phyloP scores from a whole-genome alignment of 2,797 vertebrate genomes.

The Rhynchotus rufescens region DNA sequence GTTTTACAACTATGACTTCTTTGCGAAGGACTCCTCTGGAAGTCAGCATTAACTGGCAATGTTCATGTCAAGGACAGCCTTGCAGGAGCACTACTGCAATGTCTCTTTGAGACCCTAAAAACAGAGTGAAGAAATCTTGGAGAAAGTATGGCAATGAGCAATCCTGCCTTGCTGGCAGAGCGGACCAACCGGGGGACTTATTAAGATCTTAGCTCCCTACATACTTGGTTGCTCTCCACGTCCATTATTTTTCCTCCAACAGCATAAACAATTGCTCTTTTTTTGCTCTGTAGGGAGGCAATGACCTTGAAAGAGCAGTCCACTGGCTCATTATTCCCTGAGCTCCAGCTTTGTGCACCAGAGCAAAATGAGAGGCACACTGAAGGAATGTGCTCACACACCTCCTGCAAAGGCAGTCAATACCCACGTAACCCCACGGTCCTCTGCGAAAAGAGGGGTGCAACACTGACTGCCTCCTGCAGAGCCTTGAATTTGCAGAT shows the following conservation, averaged over 20 bases:
- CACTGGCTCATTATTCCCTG: constrained; percentile 35
- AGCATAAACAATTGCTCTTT: constrained; percentile 25
- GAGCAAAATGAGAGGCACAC: background rate
- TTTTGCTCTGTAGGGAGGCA: constrained; percentile 11
- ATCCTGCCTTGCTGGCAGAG: background rate
- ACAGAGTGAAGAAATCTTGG: background rate
- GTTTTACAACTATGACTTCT: background rate
- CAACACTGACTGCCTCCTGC: background rate
- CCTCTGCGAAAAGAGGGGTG: background rate
- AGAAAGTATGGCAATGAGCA: background rate
- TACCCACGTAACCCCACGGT: background rate
- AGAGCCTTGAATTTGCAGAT: background rate
- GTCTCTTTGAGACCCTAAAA: background rate
- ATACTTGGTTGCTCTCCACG: constrained; percentile 30
- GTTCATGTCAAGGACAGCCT: background rate
- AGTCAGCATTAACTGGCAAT: fast-evolving
- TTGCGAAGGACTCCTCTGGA: background rate
- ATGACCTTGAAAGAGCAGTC: constrained; percentile 44
- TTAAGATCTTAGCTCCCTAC: background rate
- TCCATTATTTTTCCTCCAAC: background rate
- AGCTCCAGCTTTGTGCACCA: constrained; percentile 20
- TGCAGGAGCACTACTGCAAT: background rate
- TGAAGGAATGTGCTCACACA: fast-evolving
- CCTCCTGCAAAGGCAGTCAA: background rate
- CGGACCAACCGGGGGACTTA: background rate